A percentile compares a stretch with the other conserved stretches of the same genome.
Conservation (phyloP, 2,888 invertebrate genomes). For the Megalurothrips usitatus region DNA sequence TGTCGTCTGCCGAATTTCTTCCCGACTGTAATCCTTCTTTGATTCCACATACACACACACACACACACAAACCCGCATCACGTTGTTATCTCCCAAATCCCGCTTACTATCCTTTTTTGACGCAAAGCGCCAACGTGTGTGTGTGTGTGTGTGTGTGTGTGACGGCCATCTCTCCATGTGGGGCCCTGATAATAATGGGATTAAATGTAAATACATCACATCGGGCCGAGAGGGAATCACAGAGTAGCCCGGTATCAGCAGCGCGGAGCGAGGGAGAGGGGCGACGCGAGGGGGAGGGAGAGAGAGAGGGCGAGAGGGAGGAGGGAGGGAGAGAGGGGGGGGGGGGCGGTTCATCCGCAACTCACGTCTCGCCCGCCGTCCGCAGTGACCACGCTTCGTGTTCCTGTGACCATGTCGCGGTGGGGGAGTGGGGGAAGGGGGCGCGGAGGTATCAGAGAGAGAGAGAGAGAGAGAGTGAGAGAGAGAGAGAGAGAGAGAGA, state of each 20-base stretch:
- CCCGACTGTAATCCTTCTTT: too few species aligned
- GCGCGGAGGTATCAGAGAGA: neutral
- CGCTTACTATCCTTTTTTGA: too few species aligned
- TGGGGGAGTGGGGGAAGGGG: neutral
- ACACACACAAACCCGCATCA: too few species aligned
- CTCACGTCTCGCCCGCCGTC: neutral
- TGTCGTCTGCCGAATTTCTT: too few species aligned
- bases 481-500: neutral
- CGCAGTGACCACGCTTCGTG: neutral
- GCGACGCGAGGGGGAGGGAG: neutral
- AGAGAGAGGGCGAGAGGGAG: constrained; percentile 16
- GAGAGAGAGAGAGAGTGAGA: neutral
- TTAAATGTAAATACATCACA: too few species aligned
- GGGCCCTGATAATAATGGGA: too few species aligned
- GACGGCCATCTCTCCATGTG: too few species aligned
- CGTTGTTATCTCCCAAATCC: too few species aligned
- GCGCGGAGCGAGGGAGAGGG: neutral
- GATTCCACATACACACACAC: too few species aligned
- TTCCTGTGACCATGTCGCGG: neutral
- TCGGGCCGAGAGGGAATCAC: neutral
- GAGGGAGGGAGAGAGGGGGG: neutral
- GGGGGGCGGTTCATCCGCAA: neutral
- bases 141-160: too few species aligned
- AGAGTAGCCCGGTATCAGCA: neutral
- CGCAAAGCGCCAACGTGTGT: too few species aligned